Conservation (phyloP, 2,797 vertebrate species). For the Nyctalus aviator region DNA sequence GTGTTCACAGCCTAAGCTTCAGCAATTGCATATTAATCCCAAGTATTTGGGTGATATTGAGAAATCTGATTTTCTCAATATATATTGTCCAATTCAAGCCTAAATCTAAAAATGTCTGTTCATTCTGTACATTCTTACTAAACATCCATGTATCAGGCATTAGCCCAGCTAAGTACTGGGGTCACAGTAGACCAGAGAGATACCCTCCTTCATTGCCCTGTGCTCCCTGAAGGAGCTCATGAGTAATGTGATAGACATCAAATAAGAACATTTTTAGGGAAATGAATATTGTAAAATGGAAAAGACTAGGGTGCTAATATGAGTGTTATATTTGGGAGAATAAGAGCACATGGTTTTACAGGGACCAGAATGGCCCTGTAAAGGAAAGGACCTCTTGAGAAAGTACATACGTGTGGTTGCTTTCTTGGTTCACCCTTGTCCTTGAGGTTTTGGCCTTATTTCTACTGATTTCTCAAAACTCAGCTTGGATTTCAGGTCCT, state of each 20-base stretch:
- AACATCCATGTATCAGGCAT: not conserved
- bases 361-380: not conserved
- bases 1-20: not conserved
- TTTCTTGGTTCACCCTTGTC: not conserved
- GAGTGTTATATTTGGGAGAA: not conserved
- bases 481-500: not conserved
- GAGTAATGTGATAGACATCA: not conserved
- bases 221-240: not conserved
- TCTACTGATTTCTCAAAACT: not conserved
- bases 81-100: not conserved
- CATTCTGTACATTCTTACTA: not conserved
- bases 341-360: not conserved
- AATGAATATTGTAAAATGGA: not conserved
- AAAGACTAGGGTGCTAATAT: not conserved
- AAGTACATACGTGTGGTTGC: fast-evolving
- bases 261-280: not conserved
- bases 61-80: constrained; percentile 39
- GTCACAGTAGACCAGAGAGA: not conserved
- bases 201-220: not conserved
- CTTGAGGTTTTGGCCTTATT: not conserved
- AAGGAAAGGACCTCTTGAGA: not conserved
- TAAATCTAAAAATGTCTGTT: constrained; percentile 38
- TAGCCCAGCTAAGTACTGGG: not conserved
- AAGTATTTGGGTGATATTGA: not conserved
- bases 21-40: not conserved